Percentiles rank a stretch among this genome's conserved stretches.
phyloP scores from a whole-genome alignment of 2,797 vertebrate genomes.

The Gila robusta region DNA sequence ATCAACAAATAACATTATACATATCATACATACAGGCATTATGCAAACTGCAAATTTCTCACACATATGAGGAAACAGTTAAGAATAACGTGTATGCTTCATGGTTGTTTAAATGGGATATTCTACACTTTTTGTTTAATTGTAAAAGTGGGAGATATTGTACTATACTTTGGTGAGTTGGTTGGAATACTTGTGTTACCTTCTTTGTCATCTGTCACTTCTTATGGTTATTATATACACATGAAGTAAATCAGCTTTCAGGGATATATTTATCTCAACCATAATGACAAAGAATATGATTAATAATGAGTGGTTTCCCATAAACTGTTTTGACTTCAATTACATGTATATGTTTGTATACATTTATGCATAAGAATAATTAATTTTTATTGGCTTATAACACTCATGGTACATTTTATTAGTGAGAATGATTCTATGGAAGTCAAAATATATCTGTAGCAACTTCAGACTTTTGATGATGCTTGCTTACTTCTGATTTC shows the following conservation, averaged over 20 bases:
- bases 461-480: neutral
- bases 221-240: neutral
- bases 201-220: slow-evolving; percentile 1
- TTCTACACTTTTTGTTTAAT: neutral
- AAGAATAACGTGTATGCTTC: neutral
- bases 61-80: neutral
- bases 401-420: neutral
- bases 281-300: neutral
- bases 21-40: neutral
- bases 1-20: neutral
- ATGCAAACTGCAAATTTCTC: neutral
- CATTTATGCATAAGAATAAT: neutral
- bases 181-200: slow-evolving; percentile 1
- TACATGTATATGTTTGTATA: neutral
- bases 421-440: neutral
- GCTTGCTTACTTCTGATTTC: neutral
- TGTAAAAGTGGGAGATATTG: neutral
- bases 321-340: neutral
- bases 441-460: neutral
- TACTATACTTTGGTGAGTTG: slow-evolving; percentile 11
- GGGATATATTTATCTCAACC: slow-evolving; percentile 23
- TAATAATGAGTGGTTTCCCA: neutral
- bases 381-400: neutral
- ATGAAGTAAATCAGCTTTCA: neutral
- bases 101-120: neutral